These are phyloP conservation scores for Siderastrea siderea DNA, from an alignment of 92 coral and sea anemone genomes.

Conservation along the genomic window DNA sequence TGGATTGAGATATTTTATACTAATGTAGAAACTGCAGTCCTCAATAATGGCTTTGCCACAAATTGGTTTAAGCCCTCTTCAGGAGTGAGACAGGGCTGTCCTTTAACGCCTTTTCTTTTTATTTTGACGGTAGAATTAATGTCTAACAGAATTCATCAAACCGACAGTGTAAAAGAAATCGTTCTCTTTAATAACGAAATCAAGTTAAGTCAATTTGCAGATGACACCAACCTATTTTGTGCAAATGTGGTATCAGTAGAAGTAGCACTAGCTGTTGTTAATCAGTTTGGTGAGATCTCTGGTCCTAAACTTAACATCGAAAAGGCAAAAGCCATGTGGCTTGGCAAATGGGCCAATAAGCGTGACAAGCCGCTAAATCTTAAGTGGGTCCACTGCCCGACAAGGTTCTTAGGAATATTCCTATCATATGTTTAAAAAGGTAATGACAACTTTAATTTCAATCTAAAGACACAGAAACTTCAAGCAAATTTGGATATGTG, in stretches of 20 bases:
- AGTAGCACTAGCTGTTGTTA: background rate
- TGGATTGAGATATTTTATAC: too few relatives aligned
- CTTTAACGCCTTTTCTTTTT: conserved; percentile 6
- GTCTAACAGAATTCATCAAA: conserved; percentile 22
- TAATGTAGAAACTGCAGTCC: too few relatives aligned
- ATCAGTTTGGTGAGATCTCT: conserved; percentile 18
- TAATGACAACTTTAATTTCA: conserved; percentile 7
- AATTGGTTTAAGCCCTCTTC: background rate
- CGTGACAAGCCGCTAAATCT: conserved; percentile 10
- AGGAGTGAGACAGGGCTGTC: conserved; percentile 27
- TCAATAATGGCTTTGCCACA: too few relatives aligned
- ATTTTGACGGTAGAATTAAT: background rate
- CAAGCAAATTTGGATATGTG: conserved; percentile 30
- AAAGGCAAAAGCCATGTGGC: conserved; percentile 48
- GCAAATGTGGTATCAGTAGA: conserved; percentile 8
- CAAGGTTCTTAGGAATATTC: conserved; percentile 20
- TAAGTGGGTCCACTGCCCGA: conserved; percentile 35
- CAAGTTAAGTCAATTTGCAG: conserved; percentile 42
- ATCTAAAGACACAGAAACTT: background rate
- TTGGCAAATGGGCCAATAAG: conserved; percentile 6
- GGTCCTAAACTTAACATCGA: conserved; percentile 42
- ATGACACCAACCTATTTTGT: conserved; percentile 38
- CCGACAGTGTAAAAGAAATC: conserved; percentile 1
- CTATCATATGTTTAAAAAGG: conserved; percentile 22
- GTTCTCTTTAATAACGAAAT: conserved; percentile 7